Base-by-base conservation (phyloP, 2,888 invertebrate species). In the Buathra laborator region DNA sequence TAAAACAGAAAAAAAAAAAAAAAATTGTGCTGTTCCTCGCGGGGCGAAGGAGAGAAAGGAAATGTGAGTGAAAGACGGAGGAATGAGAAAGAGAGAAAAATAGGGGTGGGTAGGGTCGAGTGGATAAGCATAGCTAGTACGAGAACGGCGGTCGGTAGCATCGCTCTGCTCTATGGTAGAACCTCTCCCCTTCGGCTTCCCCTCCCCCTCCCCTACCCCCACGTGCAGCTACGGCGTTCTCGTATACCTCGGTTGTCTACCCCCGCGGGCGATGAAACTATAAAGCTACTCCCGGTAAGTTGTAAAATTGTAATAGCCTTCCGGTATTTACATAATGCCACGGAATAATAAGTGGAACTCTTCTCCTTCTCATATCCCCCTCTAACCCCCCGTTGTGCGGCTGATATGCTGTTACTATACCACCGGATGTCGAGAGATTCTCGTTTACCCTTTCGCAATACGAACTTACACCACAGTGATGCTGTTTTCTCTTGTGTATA, bases 281-380 rank as follows among this genome's bases (percentile, higher is more conserved):
- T 92, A 92, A 92, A 92, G 89, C 90, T 89, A 91, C 91, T 91
- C 89, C 89, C 89, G 88, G 90, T 90, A 91, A 92, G 91, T 92
- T 93, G 92, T 92, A 92, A 92, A 93, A 93, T 92, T 91, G 90
- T 92, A 93, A 93, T 93, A 90, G 92, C 88, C 91, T 92, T 91
- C 90, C 91, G 91, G 92, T 93, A 93, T 93, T 92, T 93, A 92
- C 92, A 93, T 93, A 93, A 93, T 92, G 89, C 90, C 87, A 88
- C 89, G 90, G 89, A 86, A 92, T 92, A 92, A 92, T 92, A 92
- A 93, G 92, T 92, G 88, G 89, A 90, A 91, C 90, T 92, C 89
- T 88, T 68, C 70, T 83, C 86, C 68, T 67, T 44, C 48, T 24
- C 64, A 71, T 46, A 71, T 53, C 37, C 14, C 51, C 53, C 53